phyloP scores from a whole-genome alignment of 2,113 vertebrate genomes.

The Scomber colias region DNA sequence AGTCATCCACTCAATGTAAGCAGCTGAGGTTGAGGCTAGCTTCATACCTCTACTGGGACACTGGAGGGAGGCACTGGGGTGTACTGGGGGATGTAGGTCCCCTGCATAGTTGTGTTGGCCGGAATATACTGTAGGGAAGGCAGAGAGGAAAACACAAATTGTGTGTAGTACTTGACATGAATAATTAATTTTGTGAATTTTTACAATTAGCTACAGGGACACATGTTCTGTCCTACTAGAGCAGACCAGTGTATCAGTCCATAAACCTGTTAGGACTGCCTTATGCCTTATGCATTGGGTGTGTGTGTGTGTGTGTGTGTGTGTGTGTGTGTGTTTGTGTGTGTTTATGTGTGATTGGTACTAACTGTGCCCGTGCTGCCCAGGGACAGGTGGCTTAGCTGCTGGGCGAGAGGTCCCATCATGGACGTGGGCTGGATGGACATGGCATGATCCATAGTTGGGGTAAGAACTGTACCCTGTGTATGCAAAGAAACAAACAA shows the following conservation, averaged over 20 bases:
- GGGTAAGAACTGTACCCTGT: constrained; percentile 92
- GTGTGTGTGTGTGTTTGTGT: too few species aligned
- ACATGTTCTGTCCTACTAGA: neutral
- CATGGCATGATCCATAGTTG: constrained; percentile 91
- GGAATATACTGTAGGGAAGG: constrained; percentile 87
- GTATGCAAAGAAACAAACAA: constrained; percentile 27
- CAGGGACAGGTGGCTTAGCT: constrained; percentile 92
- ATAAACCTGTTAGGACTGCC: too few species aligned
- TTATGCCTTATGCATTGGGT: too few species aligned
- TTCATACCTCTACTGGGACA: constrained; percentile 89
- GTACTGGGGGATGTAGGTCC: constrained; percentile 92
- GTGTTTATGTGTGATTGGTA: constrained; percentile 35
- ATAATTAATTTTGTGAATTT: neutral
- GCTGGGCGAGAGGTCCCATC: constrained; percentile 93
- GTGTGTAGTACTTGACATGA: constrained; percentile 9
- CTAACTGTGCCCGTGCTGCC: constrained; percentile 91
- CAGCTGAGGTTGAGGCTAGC: constrained; percentile 21
- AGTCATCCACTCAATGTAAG: neutral
- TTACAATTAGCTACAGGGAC: neutral
- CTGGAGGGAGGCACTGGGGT: constrained; percentile 89
- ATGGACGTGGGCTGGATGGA: constrained; percentile 93
- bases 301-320: too few species aligned
- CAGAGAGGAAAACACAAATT: constrained; percentile 44
- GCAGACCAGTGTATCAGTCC: too few species aligned
- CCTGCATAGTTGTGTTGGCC: constrained; percentile 90